Evolutionary conservation across 2,888 invertebrate genomes (phyloP).

Genomic region (Tridacna gigas): DNA sequence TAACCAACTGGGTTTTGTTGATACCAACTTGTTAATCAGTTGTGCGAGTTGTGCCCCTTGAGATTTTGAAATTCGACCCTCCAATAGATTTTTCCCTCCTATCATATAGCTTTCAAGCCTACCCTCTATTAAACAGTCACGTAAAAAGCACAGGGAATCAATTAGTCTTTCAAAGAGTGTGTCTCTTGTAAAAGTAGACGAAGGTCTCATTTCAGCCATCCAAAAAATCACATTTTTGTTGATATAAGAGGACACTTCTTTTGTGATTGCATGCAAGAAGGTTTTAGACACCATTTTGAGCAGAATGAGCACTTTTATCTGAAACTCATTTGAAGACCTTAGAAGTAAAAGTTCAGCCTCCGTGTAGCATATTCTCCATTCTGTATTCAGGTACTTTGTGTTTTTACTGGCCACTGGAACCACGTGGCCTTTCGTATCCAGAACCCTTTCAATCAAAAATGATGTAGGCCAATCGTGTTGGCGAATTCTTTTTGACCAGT

Average conservation of each 20-base stretch:
- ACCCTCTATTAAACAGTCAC: neutral
- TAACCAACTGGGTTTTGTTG: neutral
- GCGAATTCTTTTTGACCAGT: neutral
- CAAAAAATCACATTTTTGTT: neutral
- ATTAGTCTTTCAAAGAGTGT: neutral
- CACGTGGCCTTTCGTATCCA: neutral
- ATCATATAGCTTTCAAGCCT: neutral
- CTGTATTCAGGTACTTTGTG: neutral
- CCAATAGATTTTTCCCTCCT: neutral
- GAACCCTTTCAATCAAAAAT: neutral
- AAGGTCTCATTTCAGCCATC: neutral
- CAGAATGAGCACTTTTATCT: neutral
- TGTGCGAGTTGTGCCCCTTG: neutral
- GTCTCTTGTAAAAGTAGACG: neutral
- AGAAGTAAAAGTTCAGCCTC: neutral
- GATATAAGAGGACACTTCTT: neutral
- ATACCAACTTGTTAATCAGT: neutral
- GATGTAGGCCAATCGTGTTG: neutral
- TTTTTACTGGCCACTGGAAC: slow-evolving; percentile 1
- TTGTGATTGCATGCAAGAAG: neutral
- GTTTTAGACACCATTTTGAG: neutral
- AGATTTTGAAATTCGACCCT: neutral
- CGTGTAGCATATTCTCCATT: neutral
- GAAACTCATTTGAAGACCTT: neutral
- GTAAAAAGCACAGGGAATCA: neutral